Evolutionary conservation across 1,140 invertebrate genomes (phyloP).

Genomic region (Stegodyphus dumicola): DNA sequence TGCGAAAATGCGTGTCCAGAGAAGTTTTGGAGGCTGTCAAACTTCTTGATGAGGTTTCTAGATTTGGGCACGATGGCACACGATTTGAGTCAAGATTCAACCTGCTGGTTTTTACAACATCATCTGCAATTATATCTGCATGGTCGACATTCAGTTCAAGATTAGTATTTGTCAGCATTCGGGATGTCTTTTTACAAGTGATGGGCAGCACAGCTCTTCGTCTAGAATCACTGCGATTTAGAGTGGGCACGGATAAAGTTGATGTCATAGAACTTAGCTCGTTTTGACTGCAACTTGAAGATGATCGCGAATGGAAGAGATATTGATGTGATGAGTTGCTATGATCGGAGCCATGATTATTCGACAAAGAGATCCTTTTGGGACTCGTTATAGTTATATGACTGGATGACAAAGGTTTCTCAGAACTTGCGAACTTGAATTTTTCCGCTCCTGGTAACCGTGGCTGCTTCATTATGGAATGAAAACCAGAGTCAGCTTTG

Average conservation of each 20-base stretch:
- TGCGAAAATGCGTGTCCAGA: constrained; percentile 32
- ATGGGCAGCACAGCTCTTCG: constrained; percentile 45
- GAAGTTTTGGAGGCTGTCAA: constrained; percentile 34
- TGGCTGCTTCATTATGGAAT: constrained; percentile 48
- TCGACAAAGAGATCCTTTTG: not conserved
- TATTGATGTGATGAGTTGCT: not conserved
- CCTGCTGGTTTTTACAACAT: not conserved
- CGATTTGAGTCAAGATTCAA: constrained; percentile 11
- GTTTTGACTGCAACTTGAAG: constrained; percentile 26
- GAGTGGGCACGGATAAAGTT: constrained; percentile 17
- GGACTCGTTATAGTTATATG: constrained; percentile 13
- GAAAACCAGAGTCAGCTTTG: not conserved
- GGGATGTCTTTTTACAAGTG: constrained; percentile 47
- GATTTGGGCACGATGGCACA: constrained; percentile 41
- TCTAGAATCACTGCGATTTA: constrained; percentile 41
- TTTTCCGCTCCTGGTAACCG: constrained; percentile 44
- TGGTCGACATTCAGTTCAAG: constrained; percentile 41
- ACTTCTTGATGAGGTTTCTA: constrained; percentile 32
- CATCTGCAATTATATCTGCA: constrained; percentile 26
- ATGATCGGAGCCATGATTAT: not conserved
- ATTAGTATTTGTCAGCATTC: constrained; percentile 50
- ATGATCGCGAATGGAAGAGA: constrained; percentile 18
- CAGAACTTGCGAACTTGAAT: constrained; percentile 34
- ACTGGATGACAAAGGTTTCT: constrained; percentile 1
- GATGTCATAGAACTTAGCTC: constrained; percentile 21